Evolutionary conservation across 2,113 vertebrate genomes (phyloP), one percentile per base, ranked within the genome.

Genomic region (Oreochromis niloticus): DNA sequence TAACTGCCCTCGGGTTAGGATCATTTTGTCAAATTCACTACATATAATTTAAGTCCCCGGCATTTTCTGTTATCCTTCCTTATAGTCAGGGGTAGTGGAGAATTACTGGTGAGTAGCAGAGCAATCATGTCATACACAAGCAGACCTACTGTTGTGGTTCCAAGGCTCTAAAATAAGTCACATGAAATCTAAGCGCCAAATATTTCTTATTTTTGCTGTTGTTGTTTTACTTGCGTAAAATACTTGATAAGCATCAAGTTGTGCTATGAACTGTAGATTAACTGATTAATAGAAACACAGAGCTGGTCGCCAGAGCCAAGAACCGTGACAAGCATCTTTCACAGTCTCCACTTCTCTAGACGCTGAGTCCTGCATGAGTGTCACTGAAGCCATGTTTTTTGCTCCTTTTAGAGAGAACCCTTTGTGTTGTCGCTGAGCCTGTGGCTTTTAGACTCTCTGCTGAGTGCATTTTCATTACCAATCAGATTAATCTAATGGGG

Each of bases 381-480:
- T 43, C 39, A 43, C 66, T 43, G 7, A 24, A 71, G 16, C 36
- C 66, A 43, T 43, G 39, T 43, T 43, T 16, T 71, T 16, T 71
- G n/a, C n/a, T 43, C 39, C 36, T 43, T 71, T 6, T 16, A 43
- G 36, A 71, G 48, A 50, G 66, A 5, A 22, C 12, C n/a, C 11
- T 43, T 71, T 71, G 36, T 43, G 66, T 43, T 71, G 36, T 71
- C 7, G 12, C n/a, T 1, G n/a, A 71, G 66, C 4, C 39, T 43
- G 22, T 43, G 39, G 66, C 13, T 24, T 24, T 66, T 19, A n/a
- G 59, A 66, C 61, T 66, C 19, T 68, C 19, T 41, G 4, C 19
- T 41, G 19, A 14, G 19, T 22, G 63, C 34, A 22, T 0, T 41
- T 68, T 0, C 63, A 41, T 39, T 24, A 71, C 1, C 1, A 71